Percentiles rank a stretch among this genome's conserved stretches.
Conservation (phyloP, 2,888 invertebrate species). For the Dicycla oo region DNA sequence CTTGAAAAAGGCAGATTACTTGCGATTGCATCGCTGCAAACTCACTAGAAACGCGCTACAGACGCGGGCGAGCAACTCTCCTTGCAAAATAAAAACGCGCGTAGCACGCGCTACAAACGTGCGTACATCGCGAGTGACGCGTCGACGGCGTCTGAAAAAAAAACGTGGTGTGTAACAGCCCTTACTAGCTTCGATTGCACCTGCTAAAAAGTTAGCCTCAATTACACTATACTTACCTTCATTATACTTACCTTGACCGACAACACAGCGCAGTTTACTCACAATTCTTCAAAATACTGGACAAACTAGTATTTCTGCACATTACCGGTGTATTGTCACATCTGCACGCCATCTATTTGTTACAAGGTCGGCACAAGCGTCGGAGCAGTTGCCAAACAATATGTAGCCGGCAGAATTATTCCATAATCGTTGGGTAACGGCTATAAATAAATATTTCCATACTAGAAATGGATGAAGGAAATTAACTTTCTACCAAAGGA, state of each 20-base stretch:
- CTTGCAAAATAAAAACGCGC: no score
- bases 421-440: slow-evolving; percentile 53
- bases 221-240: neutral
- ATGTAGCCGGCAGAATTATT: slow-evolving; percentile 55
- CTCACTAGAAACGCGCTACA: no score
- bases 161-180: no score
- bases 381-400: slow-evolving; percentile 60
- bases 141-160: no score
- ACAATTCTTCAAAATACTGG: slow-evolving; percentile 13
- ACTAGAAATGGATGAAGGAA: slow-evolving; percentile 24
- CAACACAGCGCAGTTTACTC: neutral
- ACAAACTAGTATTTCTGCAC: slow-evolving; percentile 56
- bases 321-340: slow-evolving; percentile 48
- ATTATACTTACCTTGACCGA: slow-evolving; percentile 37
- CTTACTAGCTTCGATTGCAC: neutral
- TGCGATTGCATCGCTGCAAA: no score
- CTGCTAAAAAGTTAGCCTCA: neutral
- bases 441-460: slow-evolving; percentile 51
- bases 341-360: slow-evolving; percentile 63
- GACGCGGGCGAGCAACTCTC: no score
- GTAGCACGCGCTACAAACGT: no score
- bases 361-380: slow-evolving; percentile 60
- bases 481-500: slow-evolving; percentile 48
- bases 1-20: no score
- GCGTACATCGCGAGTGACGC: no score